These are phyloP conservation scores for Neoarius graeffei DNA, from an alignment of 2,113 vertebrate species.

Conservation along the genomic window DNA sequence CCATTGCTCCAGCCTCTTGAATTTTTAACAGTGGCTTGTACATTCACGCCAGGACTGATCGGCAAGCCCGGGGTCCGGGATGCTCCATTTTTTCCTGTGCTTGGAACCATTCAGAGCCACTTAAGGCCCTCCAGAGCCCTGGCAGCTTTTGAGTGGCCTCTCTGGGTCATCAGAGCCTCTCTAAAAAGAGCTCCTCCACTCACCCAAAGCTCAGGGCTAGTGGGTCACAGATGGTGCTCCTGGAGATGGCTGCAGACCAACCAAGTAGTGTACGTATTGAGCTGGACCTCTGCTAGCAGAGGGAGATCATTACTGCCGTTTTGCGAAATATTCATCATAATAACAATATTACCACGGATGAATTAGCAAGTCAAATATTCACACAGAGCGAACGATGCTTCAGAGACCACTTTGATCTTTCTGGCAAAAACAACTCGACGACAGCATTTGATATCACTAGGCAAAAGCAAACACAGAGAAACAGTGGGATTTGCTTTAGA, in stretches of 20 bases:
- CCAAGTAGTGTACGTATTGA: conserved; percentile 27
- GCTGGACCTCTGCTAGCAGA: conserved; percentile 48
- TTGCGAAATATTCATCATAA: conserved; percentile 70
- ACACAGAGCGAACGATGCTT: conserved; percentile 78
- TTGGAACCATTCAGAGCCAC: conserved; percentile 47
- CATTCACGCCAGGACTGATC: conserved; percentile 35
- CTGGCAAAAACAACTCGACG: conserved; percentile 82
- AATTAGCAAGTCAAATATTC: conserved; percentile 93
- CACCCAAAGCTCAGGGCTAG: conserved; percentile 45
- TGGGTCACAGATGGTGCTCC: conserved; percentile 56
- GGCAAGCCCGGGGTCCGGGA: conserved; percentile 36
- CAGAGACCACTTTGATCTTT: conserved; percentile 88
- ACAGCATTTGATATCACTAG: conserved; percentile 47
- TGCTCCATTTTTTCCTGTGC: conserved; percentile 35
- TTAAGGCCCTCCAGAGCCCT: conserved; percentile 51
- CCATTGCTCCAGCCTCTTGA: conserved; percentile 33
- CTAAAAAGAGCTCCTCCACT: conserved; percentile 47
- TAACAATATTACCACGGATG: conserved; percentile 56
- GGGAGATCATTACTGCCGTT: conserved; percentile 63
- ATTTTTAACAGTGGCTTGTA: conserved; percentile 48
- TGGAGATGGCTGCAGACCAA: conserved; percentile 47
- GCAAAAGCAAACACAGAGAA: conserved; percentile 32
- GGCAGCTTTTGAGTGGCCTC: conserved; percentile 47
- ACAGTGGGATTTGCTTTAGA: conserved; percentile 3
- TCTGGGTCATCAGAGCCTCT: conserved; percentile 47